Base-by-base conservation (phyloP, 2,888 invertebrate species). In the Gymnocheta viridis region DNA sequence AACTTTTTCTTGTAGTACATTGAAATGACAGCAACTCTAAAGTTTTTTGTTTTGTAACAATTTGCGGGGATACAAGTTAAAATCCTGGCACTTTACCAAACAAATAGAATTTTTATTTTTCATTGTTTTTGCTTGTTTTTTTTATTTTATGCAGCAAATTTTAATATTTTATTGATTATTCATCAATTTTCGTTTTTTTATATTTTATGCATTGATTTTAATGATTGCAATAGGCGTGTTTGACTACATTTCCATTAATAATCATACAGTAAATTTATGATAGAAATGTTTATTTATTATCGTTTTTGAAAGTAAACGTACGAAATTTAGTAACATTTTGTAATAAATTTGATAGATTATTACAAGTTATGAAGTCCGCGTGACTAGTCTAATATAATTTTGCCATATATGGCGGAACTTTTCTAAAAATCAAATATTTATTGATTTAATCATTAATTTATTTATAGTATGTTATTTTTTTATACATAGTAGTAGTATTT, bases 1-100 rank as follows among this genome's bases (percentile, higher is more conserved):
- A 79, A 79, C 44, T 44, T 79, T 79, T 72, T 64, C 3, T 14
- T 72, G 47, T 58, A 32, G 12, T 47, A 56, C 19, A 72, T 70
- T 54, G 2, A 51, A 72, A 72, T 44, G 58, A 77, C 77, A 70
- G 41, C 38, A 66, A 67, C 51, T 67, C n/a, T 27, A 74, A 47
- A 60, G 14, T 54, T n/a, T 67, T 51, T 60, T 74, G 29, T 19
- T 47, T 32, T 44, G 12, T 19, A 29, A 19, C 67, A 67, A 17
- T 54, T 47, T 47, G 12, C 10, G 27, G 35, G 27, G 41, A 56
- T 54, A 79, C 54, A 79, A 41, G 54, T 70, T 67, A 22, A 69
- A 81, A 69, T 74, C 51, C 51, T 82, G 81, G 81, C 81, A 76
- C 38, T 76, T 62, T 76, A 70, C 81, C 81, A 82, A 76, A 62